Conservation (phyloP, 2,113 vertebrate genomes). For the Murina feae region DNA sequence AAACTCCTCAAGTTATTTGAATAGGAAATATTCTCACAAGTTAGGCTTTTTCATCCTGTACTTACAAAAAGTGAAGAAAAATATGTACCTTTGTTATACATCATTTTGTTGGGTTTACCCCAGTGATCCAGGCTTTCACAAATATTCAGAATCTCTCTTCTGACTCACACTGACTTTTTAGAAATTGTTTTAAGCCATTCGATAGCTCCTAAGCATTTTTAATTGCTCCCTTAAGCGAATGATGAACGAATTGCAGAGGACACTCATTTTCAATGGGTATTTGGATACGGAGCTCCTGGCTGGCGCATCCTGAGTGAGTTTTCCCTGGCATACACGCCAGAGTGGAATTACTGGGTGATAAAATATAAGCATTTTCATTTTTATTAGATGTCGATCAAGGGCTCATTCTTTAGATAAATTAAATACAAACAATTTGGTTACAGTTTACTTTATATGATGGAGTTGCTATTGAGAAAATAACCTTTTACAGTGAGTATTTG, state of each 20-base stretch:
- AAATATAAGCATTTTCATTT: neutral
- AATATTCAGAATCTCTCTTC: neutral
- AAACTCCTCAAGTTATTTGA: neutral
- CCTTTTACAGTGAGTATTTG: neutral
- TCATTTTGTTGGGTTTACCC: neutral
- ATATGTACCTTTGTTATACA: neutral
- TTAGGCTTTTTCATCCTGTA: neutral
- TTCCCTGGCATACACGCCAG: neutral
- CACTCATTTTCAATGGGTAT: neutral
- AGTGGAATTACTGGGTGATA: neutral
- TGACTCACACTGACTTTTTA: neutral
- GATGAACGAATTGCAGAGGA: neutral
- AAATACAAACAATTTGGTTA: neutral
- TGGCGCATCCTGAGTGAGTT: neutral
- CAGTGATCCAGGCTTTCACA: neutral
- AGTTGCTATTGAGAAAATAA: neutral
- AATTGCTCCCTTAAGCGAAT: neutral
- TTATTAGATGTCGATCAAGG: neutral
- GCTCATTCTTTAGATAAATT: neutral
- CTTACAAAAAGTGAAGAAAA: neutral
- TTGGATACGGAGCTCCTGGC: neutral
- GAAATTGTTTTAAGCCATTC: neutral
- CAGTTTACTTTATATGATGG: neutral
- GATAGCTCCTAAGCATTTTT: neutral
- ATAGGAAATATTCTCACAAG: slow-evolving; percentile 13